Percentiles rank a stretch among this genome's conserved stretches.
Evolutionary conservation across 1,140 invertebrate genomes (phyloP).

Genomic region (Triops longicaudatus): DNA sequence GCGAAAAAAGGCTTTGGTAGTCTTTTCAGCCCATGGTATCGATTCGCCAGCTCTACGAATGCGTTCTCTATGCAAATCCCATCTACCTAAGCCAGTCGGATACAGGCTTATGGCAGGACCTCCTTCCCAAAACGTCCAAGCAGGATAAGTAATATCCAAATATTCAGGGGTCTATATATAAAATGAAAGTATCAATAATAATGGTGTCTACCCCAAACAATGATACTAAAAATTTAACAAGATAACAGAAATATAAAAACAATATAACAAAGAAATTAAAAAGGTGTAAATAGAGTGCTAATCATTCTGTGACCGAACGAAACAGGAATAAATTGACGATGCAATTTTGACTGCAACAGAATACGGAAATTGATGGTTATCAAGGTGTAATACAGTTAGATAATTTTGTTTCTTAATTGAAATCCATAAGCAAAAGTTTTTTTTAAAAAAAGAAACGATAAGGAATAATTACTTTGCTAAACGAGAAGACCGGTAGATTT

Average conservation of each 20-base stretch:
- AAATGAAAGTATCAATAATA: background rate
- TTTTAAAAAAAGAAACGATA: too few relatives aligned
- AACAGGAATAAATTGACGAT: too few relatives aligned
- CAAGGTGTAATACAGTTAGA: too few relatives aligned
- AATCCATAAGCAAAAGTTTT: too few relatives aligned
- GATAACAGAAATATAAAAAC: background rate
- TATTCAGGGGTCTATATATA: constrained; percentile 61
- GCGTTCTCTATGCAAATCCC: constrained; percentile 71
- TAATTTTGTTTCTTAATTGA: too few relatives aligned
- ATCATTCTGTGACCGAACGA: too few relatives aligned
- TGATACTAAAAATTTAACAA: too few relatives aligned
- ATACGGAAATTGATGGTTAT: too few relatives aligned
- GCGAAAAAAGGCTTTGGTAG: constrained; percentile 72
- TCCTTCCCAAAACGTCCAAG: constrained; percentile 96
- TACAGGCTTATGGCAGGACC: constrained; percentile 89
- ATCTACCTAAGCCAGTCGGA: constrained; percentile 83
- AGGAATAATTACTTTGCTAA: constrained; percentile 67
- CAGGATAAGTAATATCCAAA: constrained; percentile 90
- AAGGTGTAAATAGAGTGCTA: too few relatives aligned
- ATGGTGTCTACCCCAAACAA: too few relatives aligned
- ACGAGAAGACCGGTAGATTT: constrained; percentile 77
- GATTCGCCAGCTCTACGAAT: constrained; percentile 55
- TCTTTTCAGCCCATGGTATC: constrained; percentile 71
- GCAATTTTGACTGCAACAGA: too few relatives aligned
- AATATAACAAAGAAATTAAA: background rate